phyloP scores from a whole-genome alignment of 2,888 invertebrate species.

The Theretra japonica region DNA sequence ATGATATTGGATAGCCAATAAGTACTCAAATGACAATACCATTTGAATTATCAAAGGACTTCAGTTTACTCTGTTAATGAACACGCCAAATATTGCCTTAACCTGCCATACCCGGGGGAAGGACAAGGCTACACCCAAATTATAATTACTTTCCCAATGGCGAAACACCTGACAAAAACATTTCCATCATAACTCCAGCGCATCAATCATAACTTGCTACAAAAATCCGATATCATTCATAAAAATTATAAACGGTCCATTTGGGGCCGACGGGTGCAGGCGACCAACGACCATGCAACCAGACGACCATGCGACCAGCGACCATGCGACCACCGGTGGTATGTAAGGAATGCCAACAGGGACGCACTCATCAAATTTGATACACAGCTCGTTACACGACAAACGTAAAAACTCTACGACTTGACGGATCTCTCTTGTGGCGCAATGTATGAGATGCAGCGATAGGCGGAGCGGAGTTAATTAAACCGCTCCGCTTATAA shows the following conservation, averaged over 20 bases:
- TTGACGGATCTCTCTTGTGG: slow-evolving; percentile 57
- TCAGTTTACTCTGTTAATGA: no score
- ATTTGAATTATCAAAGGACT: no score
- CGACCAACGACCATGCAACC: slow-evolving; percentile 31
- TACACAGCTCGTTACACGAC: slow-evolving; percentile 66
- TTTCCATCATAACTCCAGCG: slow-evolving; percentile 36
- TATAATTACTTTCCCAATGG: slow-evolving; percentile 8
- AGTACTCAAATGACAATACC: no score
- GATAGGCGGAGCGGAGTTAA: not conserved
- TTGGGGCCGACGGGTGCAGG: slow-evolving; percentile 44
- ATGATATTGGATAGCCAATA: no score
- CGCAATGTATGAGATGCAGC: slow-evolving; percentile 31
- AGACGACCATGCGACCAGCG: slow-evolving; percentile 4
- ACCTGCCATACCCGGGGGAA: not conserved
- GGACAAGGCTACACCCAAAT: not conserved
- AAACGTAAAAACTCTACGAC: slow-evolving; percentile 62
- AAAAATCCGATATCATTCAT: slow-evolving; percentile 62
- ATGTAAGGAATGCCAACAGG: slow-evolving; percentile 58
- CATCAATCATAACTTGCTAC: slow-evolving; percentile 46
- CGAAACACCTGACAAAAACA: slow-evolving; percentile 27
- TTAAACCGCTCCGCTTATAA: slow-evolving; percentile 5
- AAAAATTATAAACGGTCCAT: slow-evolving; percentile 67
- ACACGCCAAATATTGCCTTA: not conserved
- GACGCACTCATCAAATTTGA: slow-evolving; percentile 68
- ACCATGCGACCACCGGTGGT: slow-evolving; percentile 42